Evolutionary conservation across 2,888 invertebrate genomes (phyloP).

Genomic region (Oscheius sp.): DNA sequence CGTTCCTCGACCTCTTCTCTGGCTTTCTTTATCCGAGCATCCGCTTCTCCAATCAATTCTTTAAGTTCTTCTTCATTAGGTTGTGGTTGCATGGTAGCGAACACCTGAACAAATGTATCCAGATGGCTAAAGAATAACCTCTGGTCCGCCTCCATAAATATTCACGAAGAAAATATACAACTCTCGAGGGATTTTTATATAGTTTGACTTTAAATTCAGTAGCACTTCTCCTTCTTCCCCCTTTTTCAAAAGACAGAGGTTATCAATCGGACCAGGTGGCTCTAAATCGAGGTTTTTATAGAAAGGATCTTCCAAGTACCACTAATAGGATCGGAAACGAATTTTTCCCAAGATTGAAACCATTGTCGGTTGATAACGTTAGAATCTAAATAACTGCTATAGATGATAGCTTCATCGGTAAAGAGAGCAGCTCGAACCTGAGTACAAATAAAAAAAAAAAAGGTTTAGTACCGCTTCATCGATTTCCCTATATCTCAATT

Average conservation of each 20-base stretch:
- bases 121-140: conserved; percentile 4
- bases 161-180: not conserved
- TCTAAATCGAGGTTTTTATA: conserved; percentile 7
- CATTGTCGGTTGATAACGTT: conserved; percentile 16
- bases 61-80: not conserved
- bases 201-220: conserved; percentile 14
- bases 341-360: conserved; percentile 26
- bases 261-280: conserved; percentile 33
- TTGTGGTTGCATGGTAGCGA: not conserved
- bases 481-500: not conserved
- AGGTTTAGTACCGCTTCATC: conserved; percentile 9
- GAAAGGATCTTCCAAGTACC: too few species aligned
- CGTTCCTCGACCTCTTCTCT: not conserved
- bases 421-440: conserved; percentile 10
- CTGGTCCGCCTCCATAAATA: conserved; percentile 27
- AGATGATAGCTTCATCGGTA: conserved; percentile 2
- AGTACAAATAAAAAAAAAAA: not conserved
- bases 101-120: conserved; percentile 6
- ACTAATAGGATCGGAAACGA: conserved; percentile 24
- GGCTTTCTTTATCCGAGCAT: conserved; percentile 6
- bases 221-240: not conserved
- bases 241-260: not conserved
- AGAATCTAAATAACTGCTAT: not conserved
- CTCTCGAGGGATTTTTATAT: conserved; percentile 8
- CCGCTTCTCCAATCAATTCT: conserved; percentile 1